Conservation (phyloP, 1,140 invertebrate genomes). For the Daktulosphaira vitifoliae region DNA sequence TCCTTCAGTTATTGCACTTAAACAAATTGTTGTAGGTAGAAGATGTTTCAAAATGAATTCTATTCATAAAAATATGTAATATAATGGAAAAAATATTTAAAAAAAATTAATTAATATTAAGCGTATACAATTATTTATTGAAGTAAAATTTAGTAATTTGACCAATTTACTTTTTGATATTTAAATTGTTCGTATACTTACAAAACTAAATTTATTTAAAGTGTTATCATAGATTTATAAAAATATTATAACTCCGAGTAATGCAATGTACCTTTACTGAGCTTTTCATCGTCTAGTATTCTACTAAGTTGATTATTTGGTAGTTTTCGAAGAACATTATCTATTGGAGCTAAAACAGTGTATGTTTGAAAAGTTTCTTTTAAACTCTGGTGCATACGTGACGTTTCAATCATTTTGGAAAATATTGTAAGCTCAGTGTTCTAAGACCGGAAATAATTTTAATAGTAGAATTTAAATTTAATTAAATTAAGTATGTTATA, state of each 20-base stretch:
- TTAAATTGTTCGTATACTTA: no score
- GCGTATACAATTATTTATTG: no score
- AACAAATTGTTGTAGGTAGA: slow-evolving; percentile 45
- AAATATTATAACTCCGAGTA: no score
- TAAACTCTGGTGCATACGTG: slow-evolving; percentile 42
- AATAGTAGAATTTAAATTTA: not conserved
- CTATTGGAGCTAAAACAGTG: slow-evolving; percentile 55
- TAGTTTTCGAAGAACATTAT: slow-evolving; percentile 53
- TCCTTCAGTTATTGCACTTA: slow-evolving; percentile 45
- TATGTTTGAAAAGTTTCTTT: slow-evolving; percentile 42
- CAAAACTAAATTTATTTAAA: no score
- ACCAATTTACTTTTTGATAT: no score
- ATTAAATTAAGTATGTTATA: slow-evolving; percentile 30
- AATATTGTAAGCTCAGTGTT: slow-evolving; percentile 51
- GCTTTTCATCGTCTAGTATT: slow-evolving; percentile 5
- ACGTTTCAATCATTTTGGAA: slow-evolving; percentile 49
- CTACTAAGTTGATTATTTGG: slow-evolving; percentile 39
- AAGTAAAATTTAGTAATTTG: no score
- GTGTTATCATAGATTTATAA: no score
- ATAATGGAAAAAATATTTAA: no score
- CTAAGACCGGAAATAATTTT: slow-evolving; percentile 37
- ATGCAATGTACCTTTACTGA: not conserved
- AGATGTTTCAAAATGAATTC: slow-evolving; percentile 43
- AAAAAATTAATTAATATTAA: no score
- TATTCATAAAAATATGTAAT: not conserved